Evolutionary conservation across 2,888 invertebrate species (phyloP).

Genomic region (Coleophora flavipennella): DNA sequence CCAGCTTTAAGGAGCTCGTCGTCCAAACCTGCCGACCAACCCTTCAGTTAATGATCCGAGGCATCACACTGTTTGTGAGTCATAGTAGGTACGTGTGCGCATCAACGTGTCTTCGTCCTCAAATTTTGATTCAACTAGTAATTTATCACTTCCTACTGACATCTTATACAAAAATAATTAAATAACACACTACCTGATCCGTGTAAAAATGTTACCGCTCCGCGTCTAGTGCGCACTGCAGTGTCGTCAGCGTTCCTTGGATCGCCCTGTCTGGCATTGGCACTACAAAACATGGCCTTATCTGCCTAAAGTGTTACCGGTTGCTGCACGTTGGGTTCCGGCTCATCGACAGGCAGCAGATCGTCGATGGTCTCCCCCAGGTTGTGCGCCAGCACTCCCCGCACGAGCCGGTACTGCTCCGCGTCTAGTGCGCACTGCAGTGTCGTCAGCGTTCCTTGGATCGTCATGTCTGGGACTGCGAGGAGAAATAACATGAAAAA

Average conservation of each 20-base stretch:
- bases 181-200: no score
- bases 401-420: conserved; percentile 88
- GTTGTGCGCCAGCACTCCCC: conserved; percentile 90
- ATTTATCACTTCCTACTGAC: no score
- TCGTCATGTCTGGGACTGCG: conserved; percentile 85
- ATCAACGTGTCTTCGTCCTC: no score
- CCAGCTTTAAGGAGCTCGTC: conserved; percentile 83
- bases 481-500: no score
- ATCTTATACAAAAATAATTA: no score
- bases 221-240: conserved; percentile 86
- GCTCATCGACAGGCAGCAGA: conserved; percentile 24
- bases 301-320: no score
- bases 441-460: conserved; percentile 88
- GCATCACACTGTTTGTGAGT: no score
- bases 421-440: conserved; percentile 87
- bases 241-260: conserved; percentile 87
- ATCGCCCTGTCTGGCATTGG: conserved; percentile 88
- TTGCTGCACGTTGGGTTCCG: not conserved
- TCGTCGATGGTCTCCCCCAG: conserved; percentile 81
- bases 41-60: no score
- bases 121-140: no score
- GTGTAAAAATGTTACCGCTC: no score
- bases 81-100: no score
- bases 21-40: conserved; percentile 75
- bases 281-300: no score